Base-by-base conservation (phyloP, 2,888 invertebrate species). In the Stenurella melanura region DNA sequence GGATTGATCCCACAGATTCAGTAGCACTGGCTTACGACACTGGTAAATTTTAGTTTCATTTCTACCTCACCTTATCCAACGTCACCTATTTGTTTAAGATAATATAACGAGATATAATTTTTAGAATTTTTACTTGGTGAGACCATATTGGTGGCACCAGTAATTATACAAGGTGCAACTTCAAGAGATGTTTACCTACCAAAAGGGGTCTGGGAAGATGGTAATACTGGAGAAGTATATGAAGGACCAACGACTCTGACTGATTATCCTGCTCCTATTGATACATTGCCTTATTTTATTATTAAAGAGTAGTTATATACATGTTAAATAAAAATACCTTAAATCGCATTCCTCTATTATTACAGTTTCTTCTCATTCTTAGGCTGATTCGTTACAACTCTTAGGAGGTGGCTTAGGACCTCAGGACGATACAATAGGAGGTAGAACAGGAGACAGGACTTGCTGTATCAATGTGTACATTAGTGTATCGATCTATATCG, bases 51-150 rank as follows among this genome's bases (percentile, higher is more conserved):
- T 9, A 19, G 6, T 19, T 58, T 18, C 21, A 11, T 19, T 5
- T 54, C 6, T 7, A 54, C 15, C 54, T 34, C 9, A 34, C 30
- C 0, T 34, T 34, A 34, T 34, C 30, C 7, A 9, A 34, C 7
- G 7, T 34, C 30, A 34, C 7, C n/a, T 34, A 34, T 34, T 34
- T 34, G 30, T 7, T 34, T 34, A 34, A 34, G 3, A 34, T 34
- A 34, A 9, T 34, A 34, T 34, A 34, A 9, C 30, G 6, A 34
- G 7, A 34, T 34, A 63, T 50, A 9, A 15, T 71, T 88, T 88
- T 0, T 90, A 96, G 96, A 96, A 89, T 97, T 93, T 86, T 90
- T 96, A 26, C 90, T 97, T 12, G 97, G 96, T 2, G 94, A 95
- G 81, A 91, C 91, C 68, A 92, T 96, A 58, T 89, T 97, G 72